Conservation (phyloP, 1,140 invertebrate genomes). For the Paraescarpia echinospica region DNA sequence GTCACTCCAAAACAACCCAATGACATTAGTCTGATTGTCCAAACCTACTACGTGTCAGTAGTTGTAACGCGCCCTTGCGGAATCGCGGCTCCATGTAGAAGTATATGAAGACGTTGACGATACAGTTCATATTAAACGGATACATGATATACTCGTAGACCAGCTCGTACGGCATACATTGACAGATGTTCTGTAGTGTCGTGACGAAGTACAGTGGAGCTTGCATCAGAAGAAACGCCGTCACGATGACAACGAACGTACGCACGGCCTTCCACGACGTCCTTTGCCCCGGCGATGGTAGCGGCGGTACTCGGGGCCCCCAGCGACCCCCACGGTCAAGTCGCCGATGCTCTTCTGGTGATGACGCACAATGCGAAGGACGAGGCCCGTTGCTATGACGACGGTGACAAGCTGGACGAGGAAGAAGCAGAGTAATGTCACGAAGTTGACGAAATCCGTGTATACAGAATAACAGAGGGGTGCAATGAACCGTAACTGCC, state of each 20-base stretch:
- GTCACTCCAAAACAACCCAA: no score
- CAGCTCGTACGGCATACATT: not conserved
- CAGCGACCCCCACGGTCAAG: not conserved
- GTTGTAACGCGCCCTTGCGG: not conserved
- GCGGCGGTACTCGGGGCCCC: no score
- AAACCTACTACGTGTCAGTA: not conserved
- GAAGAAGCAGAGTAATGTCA: not conserved
- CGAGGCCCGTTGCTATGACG: not conserved
- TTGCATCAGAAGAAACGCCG: not conserved
- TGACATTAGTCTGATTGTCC: no score
- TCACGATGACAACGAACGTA: no score
- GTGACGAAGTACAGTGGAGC: not conserved
- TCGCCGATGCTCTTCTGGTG: not conserved
- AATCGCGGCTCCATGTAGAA: not conserved
- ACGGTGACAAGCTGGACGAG: not conserved
- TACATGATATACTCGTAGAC: not conserved
- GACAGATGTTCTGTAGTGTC: not conserved
- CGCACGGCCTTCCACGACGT: no score
- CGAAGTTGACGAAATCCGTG: not conserved
- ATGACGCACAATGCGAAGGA: not conserved
- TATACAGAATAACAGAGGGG: not conserved
- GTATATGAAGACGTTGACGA: not conserved
- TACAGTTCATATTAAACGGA: not conserved
- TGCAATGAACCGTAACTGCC: not conserved
- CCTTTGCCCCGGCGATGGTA: no score